These are phyloP conservation scores for Bombycilla garrulus DNA, from an alignment of 2,113 vertebrate genomes.

Conservation along the genomic window DNA sequence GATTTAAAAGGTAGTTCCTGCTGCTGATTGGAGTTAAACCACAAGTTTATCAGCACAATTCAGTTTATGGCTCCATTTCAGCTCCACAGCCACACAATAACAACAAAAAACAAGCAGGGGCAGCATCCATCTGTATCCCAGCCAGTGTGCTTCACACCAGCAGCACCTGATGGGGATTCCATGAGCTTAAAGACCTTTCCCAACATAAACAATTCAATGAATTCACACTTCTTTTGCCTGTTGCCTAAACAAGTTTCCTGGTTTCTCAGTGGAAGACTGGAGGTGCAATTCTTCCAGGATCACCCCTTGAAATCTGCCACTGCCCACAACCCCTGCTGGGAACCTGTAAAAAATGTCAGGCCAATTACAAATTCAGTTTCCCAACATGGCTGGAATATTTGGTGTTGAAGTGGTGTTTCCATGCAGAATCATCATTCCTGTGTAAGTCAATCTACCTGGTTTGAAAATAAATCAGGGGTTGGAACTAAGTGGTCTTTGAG, in stretches of 20 bases:
- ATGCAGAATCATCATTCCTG: not conserved
- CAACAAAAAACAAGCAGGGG: not conserved
- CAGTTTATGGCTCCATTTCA: not conserved
- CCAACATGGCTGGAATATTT: not conserved
- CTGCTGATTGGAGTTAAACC: not conserved
- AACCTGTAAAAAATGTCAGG: not conserved
- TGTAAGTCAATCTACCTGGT: not conserved
- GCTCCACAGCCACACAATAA: not conserved
- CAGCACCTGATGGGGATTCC: not conserved
- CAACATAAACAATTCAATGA: not conserved
- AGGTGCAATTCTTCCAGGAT: not conserved
- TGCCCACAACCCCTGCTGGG: fast-evolving
- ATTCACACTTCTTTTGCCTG: not conserved
- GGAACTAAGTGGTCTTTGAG: not conserved
- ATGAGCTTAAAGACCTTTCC: not conserved
- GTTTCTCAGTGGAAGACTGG: not conserved
- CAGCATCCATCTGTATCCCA: not conserved
- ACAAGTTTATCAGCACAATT: not conserved
- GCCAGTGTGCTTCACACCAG: not conserved
- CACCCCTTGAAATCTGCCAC: not conserved
- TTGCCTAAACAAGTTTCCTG: not conserved
- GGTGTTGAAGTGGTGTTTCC: not conserved
- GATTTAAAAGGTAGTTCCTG: not conserved
- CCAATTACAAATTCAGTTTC: not conserved
- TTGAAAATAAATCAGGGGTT: not conserved